Evolutionary conservation across 2,888 invertebrate genomes (phyloP), one percentile per base, ranked within the genome.

Genomic region (Julus scandinavius): DNA sequence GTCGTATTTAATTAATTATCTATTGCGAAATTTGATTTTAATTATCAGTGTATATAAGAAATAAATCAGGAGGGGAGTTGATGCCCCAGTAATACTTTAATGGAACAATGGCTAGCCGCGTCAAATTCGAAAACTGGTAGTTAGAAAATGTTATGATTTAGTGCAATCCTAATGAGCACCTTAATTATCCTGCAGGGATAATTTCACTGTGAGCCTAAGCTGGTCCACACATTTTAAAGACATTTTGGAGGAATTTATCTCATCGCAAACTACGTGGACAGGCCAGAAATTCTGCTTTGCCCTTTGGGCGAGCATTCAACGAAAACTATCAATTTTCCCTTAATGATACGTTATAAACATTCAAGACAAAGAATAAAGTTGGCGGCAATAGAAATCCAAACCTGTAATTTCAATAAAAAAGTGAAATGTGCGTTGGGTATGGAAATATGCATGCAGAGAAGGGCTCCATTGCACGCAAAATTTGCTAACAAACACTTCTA

Each of bases 241-340:
- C 58, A 58, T 9, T 58, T 58, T 58, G 58, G 11, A 50, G 6
- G 13, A 49, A 49, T 49, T 13, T 49, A 49, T 49, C 49, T 49
- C 13, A 49, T 9, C 13, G 49, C 49, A 13, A 49, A 13, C 7
- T 49, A 49, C 49, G 49, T 49, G 49, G 49, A 58, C 15, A 15
- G 17, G 58, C 15, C 58, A 58, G 15, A 15, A 11, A 15, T 11
- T 58, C 11, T 58, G 11, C 4, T 58, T 15, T 58, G 15, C 15
- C 58, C 58, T 58, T 15, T 58, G 17, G 58, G 58, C 58, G 58
- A 58, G 15, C 58, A 58, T 58, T 58, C 58, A 15, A 15, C 58
- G 58, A 58, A 58, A 58, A 58, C 58, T 58, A 58, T 58, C 58
- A 58, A 58, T 58, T 58, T 58, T 17, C 15, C 58, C 58, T 58